Evolutionary conservation across 2,113 vertebrate genomes (phyloP), one percentile per base, ranked within the genome.

Genomic region (Chloropsis cyanopogon): DNA sequence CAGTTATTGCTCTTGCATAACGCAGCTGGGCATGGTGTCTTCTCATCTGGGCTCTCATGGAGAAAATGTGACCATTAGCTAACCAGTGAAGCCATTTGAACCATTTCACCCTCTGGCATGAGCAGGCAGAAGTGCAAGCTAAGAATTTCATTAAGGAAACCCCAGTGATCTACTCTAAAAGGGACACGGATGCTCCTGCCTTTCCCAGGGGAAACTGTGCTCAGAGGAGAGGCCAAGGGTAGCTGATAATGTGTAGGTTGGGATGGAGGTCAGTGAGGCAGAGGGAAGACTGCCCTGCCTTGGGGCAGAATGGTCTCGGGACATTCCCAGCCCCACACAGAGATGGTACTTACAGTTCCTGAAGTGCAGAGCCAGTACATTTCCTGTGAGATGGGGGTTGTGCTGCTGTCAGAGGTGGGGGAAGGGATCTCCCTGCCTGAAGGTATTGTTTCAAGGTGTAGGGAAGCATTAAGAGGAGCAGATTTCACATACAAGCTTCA

Each of bases 1-100:
- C 63, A 95, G 94, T 92, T 92, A 92, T 96, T 93, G 52, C 69
- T 94, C 64, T 97, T 96, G 91, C 60, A n/a, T 93, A 93, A 96
- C 2, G 0, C 37, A 88, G 59, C 71, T 20, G 1, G 64, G 72
- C 64, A 91, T 49, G 49, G 71, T 86, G 65, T 78, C 80, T 81
- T 57, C 70, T 82, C 68, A 86, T 82, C 79, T 95, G 89, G 82
- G 89, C 82, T 93, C n/a, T 82, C 77, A 80, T 65, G 76, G 89
- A 91, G 86, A 95, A 95, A 95, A 90, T 90, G 16, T 93, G 60
- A 82, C 92, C 46, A 66, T 88, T 90, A 93, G 68, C 73, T 53
- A 86, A 61, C 76, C 80, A 71, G 70, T 35, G 59, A 90, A 87
- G 84, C 83, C 35, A 29, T 91, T 66, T 68, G 69, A 96, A 72